Conservation (phyloP, 2,797 vertebrate genomes). For the Sebastes melanostomus region DNA sequence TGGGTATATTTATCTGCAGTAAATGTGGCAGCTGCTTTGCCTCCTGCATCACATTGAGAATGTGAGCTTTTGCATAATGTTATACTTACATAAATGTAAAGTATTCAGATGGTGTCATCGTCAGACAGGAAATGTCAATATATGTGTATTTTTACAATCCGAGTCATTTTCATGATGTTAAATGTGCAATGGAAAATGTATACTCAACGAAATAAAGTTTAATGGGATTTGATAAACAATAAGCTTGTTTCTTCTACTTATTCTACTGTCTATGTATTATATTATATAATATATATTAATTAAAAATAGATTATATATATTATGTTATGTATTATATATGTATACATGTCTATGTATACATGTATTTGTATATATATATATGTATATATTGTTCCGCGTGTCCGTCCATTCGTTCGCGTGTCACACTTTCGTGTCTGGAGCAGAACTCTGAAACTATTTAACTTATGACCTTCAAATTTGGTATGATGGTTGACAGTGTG, state of each 20-base stretch:
- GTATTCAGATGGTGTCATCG: slow-evolving; percentile 45
- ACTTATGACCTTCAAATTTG: too few species aligned
- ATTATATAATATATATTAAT: neutral
- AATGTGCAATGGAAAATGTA: slow-evolving; percentile 48
- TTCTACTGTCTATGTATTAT: neutral
- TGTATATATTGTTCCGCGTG: too few species aligned
- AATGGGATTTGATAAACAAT: slow-evolving; percentile 60
- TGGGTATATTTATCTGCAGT: slow-evolving; percentile 44
- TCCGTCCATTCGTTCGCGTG: too few species aligned
- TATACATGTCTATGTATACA: neutral
- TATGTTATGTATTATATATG: neutral
- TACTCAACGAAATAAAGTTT: slow-evolving; percentile 61
- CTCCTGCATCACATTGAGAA: slow-evolving; percentile 55
- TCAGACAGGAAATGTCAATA: slow-evolving; percentile 52
- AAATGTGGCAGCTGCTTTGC: slow-evolving; percentile 39
- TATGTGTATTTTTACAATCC: slow-evolving; percentile 65
- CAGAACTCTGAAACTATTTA: too few species aligned
- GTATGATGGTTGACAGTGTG: too few species aligned
- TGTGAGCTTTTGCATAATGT: slow-evolving; percentile 53
- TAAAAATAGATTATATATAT: too few species aligned
- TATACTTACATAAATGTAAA: slow-evolving; percentile 36
- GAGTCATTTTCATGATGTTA: slow-evolving; percentile 58
- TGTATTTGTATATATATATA: too few species aligned
- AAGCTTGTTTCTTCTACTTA: neutral
- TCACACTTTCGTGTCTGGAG: too few species aligned